Evolutionary conservation across 2,797 vertebrate species (phyloP).

Genomic region (Myotis findleyi): DNA sequence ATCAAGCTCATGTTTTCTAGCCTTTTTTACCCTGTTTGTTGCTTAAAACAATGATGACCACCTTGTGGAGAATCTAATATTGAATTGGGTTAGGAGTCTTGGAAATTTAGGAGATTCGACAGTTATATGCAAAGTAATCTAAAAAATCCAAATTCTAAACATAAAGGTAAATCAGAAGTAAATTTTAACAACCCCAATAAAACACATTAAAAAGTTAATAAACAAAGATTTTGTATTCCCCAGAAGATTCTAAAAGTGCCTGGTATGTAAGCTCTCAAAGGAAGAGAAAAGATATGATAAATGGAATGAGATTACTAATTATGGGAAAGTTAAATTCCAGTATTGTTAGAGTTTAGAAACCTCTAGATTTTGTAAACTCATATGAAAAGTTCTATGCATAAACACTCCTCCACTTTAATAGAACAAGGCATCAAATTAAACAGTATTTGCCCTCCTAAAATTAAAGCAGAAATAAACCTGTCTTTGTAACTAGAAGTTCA

Average conservation of each 20-base stretch:
- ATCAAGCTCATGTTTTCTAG: neutral
- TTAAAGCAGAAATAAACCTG: conserved; percentile 52
- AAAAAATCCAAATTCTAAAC: conserved; percentile 33
- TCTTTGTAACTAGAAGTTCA: conserved; percentile 14
- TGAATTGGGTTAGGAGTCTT: neutral
- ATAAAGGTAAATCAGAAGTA: neutral
- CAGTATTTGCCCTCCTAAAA: conserved; percentile 38
- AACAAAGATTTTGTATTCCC: conserved; percentile 1
- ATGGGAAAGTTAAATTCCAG: conserved; percentile 26
- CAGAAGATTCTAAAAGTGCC: neutral
- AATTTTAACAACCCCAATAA: conserved; percentile 19
- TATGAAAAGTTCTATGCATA: neutral
- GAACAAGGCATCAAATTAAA: conserved; percentile 23
- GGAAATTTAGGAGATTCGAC: neutral
- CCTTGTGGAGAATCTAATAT: neutral
- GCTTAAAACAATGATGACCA: neutral
- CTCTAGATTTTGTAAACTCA: neutral
- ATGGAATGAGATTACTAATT: conserved; percentile 34
- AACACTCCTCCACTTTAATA: neutral
- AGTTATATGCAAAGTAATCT: neutral
- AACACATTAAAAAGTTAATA: conserved; percentile 32
- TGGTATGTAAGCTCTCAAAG: neutral
- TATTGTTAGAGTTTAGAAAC: neutral
- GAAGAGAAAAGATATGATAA: neutral
- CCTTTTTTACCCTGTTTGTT: neutral